Percentiles rank a stretch among this genome's conserved stretches.
phyloP scores from a whole-genome alignment of 2,888 invertebrate species.

The Sthenelais limicola region DNA sequence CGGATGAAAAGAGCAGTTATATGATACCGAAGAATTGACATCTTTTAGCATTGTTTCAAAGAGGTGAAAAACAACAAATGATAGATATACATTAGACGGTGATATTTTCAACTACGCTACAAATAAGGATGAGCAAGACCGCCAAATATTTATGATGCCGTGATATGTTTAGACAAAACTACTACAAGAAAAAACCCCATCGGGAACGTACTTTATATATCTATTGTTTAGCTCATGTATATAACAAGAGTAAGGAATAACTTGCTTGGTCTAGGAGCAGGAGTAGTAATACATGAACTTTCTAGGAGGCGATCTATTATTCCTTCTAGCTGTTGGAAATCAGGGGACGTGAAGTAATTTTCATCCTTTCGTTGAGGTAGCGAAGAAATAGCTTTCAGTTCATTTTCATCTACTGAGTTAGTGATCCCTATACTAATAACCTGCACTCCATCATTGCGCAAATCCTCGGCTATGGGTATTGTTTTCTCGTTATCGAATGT shows the following conservation, averaged over 20 bases:
- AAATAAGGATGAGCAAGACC: too few relatives aligned
- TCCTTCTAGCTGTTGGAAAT: conserved; percentile 1
- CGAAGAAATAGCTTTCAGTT: conserved; percentile 21
- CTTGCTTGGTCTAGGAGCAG: neutral
- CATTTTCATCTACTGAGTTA: conserved; percentile 20
- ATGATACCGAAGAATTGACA: neutral
- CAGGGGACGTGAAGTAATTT: conserved; percentile 15
- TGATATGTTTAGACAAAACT: too few relatives aligned
- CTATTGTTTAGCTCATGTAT: too few relatives aligned
- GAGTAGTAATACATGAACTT: neutral
- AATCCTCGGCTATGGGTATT: conserved; percentile 8
- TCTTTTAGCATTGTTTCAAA: too few relatives aligned
- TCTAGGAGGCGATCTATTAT: neutral
- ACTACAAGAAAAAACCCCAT: too few relatives aligned
- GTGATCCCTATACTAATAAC: conserved; percentile 20
- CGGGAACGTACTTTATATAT: too few relatives aligned
- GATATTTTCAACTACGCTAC: too few relatives aligned
- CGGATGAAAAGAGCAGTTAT: neutral
- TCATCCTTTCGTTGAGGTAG: neutral
- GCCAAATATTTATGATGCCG: too few relatives aligned
- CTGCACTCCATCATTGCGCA: neutral
- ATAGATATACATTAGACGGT: too few relatives aligned
- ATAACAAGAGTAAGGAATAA: too few relatives aligned
- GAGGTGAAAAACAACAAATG: too few relatives aligned
- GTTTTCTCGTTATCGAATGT: conserved; percentile 31